Percentiles rank a stretch among this genome's conserved stretches.
Conservation (phyloP, 2,113 vertebrate genomes). For the Larimichthys polyactis region DNA sequence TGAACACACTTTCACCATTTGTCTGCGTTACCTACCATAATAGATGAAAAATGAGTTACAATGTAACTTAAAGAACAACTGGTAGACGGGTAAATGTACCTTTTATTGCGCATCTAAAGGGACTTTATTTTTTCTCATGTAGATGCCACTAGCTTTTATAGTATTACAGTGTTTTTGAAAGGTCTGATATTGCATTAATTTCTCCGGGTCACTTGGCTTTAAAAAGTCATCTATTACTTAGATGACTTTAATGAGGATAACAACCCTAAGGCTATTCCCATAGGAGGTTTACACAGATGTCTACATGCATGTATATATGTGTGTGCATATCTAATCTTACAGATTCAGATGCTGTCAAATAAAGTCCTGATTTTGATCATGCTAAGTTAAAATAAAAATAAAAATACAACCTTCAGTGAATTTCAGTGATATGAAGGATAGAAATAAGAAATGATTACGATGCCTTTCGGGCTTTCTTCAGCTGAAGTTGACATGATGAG, state of each 20-base stretch:
- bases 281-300: slow-evolving; percentile 27
- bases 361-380: not conserved
- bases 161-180: not conserved
- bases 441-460: not conserved
- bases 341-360: slow-evolving; percentile 32
- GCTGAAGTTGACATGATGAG: slow-evolving; percentile 32
- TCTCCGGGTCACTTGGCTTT: slow-evolving; percentile 18
- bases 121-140: not conserved
- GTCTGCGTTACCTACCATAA: not conserved
- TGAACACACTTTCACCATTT: slow-evolving; percentile 3
- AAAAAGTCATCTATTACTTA: not conserved
- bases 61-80: not conserved
- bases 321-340: not conserved
- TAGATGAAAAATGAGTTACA: not conserved
- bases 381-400: not conserved
- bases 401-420: not conserved
- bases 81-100: not conserved
- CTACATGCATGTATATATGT: not conserved
- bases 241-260: slow-evolving; percentile 41
- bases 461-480: slow-evolving; percentile 19
- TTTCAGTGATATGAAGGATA: not conserved
- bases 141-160: not conserved
- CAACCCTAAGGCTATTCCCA: slow-evolving; percentile 41
- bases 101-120: not conserved
- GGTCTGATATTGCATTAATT: not conserved